Conservation (phyloP, 1,140 invertebrate species). For the Cataglyphis hispanica region DNA sequence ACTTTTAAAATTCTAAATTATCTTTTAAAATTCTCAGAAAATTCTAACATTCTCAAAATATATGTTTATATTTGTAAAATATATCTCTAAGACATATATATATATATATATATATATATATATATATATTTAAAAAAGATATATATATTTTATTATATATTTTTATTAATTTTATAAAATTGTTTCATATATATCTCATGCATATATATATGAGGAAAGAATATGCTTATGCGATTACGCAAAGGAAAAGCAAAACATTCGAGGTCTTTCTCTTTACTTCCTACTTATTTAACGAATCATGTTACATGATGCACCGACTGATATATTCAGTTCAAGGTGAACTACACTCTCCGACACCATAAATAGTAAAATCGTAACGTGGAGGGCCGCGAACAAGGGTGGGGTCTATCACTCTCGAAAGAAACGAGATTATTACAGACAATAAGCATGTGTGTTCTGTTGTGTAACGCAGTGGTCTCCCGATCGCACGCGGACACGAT, state of each 20-base stretch:
- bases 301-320: conserved; percentile 63
- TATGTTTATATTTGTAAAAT: too few species aligned
- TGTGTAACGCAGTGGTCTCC: conserved; percentile 74
- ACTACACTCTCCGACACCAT: conserved; percentile 72
- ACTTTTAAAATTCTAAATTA: neutral
- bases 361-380: conserved; percentile 73
- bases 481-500: conserved; percentile 68
- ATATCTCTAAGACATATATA: neutral
- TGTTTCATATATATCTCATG: neutral
- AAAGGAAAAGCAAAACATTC: neutral
- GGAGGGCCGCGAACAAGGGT: conserved; percentile 48
- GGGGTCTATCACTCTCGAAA: conserved; percentile 67
- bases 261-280: conserved; percentile 40
- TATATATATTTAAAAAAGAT: too few species aligned
- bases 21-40: neutral
- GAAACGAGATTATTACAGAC: conserved; percentile 65
- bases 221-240: neutral
- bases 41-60: neutral
- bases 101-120: too few species aligned
- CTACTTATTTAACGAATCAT: conserved; percentile 69
- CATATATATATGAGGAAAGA: neutral
- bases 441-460: conserved; percentile 68
- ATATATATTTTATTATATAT: too few species aligned
- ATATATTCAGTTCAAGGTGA: conserved; percentile 78
- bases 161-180: neutral